Evolutionary conservation across 2,888 invertebrate species (phyloP).

Genomic region (Scaptomyza flava): DNA sequence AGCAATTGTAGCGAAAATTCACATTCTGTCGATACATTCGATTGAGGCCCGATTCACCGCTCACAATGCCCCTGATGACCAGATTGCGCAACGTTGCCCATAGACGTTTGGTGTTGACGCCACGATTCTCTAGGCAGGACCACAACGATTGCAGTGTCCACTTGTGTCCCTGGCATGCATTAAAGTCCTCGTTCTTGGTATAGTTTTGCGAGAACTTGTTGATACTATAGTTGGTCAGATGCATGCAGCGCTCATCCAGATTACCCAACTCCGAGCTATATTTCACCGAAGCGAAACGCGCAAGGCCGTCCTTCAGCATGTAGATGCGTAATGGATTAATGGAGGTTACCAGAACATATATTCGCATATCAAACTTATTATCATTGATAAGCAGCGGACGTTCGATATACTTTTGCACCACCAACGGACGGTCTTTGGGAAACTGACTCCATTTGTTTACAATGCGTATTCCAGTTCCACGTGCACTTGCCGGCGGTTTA

Average conservation of each 20-base stretch:
- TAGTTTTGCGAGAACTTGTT: conserved; percentile 94
- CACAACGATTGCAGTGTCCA: conserved; percentile 92
- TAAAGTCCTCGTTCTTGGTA: conserved; percentile 95
- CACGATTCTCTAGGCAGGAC: conserved; percentile 86
- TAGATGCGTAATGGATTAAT: conserved; percentile 97
- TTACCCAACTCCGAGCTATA: conserved; percentile 92
- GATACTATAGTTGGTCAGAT: conserved; percentile 96
- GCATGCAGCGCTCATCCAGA: conserved; percentile 94
- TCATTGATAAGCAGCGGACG: conserved; percentile 95
- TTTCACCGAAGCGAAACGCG: conserved; percentile 97
- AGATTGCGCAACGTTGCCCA: conserved; percentile 95
- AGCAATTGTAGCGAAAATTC: conserved; percentile 93
- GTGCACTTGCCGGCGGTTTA: conserved; percentile 98
- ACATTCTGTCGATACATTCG: conserved; percentile 90
- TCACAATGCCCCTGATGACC: conserved; percentile 96
- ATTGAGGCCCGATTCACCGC: conserved; percentile 92
- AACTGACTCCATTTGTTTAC: conserved; percentile 97
- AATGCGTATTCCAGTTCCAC: conserved; percentile 98
- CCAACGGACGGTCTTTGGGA: conserved; percentile 94
- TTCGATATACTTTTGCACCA: conserved; percentile 94
- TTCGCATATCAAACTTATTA: conserved; percentile 97
- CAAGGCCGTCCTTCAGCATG: conserved; percentile 97
- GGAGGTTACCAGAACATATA: conserved; percentile 97
- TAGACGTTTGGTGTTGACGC: conserved; percentile 91
- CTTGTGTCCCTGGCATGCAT: conserved; percentile 96